Percentiles rank a stretch among this genome's conserved stretches.
These are phyloP conservation scores for Mellivora capensis DNA, from an alignment of 2,113 vertebrate species.

Conservation along the genomic window DNA sequence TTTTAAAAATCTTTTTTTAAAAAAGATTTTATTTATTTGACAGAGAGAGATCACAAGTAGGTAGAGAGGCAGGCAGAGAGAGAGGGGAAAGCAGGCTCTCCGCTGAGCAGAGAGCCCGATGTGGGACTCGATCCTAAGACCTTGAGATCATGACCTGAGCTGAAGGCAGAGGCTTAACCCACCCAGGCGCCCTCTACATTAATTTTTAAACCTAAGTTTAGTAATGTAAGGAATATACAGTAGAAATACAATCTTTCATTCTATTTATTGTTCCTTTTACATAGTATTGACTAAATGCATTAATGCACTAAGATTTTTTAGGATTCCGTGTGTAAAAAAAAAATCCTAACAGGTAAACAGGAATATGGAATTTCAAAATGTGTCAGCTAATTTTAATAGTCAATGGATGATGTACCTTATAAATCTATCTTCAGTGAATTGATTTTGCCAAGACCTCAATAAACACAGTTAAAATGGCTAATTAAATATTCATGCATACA, in stretches of 20 bases:
- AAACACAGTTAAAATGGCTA: not conserved
- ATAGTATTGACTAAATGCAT: not conserved
- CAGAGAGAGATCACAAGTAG: too few species aligned
- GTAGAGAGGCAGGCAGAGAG: too few species aligned
- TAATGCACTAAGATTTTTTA: not conserved
- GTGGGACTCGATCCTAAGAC: too few species aligned
- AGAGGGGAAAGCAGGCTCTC: too few species aligned
- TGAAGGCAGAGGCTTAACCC: too few species aligned
- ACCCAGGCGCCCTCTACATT: too few species aligned
- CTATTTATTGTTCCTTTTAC: constrained; percentile 1
- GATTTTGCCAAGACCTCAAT: not conserved
- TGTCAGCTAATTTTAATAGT: not conserved
- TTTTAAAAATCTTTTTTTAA: too few species aligned
- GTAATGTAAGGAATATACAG: constrained; percentile 1
- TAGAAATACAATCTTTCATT: not conserved
- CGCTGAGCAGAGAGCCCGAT: too few species aligned
- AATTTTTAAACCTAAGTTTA: not conserved
- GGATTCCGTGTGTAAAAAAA: not conserved
- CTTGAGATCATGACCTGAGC: too few species aligned
- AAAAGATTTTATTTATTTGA: too few species aligned
- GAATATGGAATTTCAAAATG: not conserved
- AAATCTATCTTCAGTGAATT: not conserved
- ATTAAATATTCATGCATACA: not conserved
- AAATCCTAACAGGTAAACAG: not conserved
- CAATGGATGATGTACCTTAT: not conserved